Conservation (phyloP, 2,888 invertebrate genomes). For the Dioctria linearis region DNA sequence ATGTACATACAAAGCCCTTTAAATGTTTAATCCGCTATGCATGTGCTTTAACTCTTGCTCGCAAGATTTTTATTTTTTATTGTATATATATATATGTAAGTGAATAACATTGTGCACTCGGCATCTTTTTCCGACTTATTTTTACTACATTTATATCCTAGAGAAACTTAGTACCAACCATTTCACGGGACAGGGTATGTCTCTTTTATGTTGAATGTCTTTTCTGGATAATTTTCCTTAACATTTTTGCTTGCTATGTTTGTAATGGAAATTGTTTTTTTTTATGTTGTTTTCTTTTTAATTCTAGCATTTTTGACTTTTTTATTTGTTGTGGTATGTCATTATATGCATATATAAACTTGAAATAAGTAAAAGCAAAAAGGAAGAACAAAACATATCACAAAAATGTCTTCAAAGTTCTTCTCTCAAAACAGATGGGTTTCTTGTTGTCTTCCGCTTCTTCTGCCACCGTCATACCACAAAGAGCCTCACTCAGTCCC, state of each 20-base stretch:
- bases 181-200: conserved; percentile 26
- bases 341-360: background rate
- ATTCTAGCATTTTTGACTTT: conserved; percentile 19
- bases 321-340: conserved; percentile 1
- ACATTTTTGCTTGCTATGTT: conserved; percentile 42
- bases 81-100: background rate
- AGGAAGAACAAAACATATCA: conserved; percentile 35
- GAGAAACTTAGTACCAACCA: conserved; percentile 26
- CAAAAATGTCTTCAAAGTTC: conserved; percentile 38
- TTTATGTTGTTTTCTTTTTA: too few species aligned
- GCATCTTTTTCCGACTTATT: conserved; percentile 10
- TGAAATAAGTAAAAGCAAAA: conserved; percentile 39
- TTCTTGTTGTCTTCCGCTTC: conserved; percentile 17
- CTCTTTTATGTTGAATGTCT: conserved; percentile 48
- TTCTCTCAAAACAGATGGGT: conserved; percentile 39
- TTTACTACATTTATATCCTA: background rate
- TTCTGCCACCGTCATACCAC: background rate
- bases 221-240: conserved; percentile 48
- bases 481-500: background rate
- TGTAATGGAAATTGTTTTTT: background rate
- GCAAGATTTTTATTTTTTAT: conserved; percentile 8
- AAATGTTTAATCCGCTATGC: conserved; percentile 43
- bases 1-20: conserved; percentile 31
- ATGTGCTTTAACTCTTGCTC: conserved; percentile 33
- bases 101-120: conserved; percentile 26